A percentile compares a stretch with the other conserved stretches of the same genome.
These are phyloP conservation scores for Caenorhabditis remanei DNA, from an alignment of 1,140 invertebrate species.

Conservation along the genomic window DNA sequence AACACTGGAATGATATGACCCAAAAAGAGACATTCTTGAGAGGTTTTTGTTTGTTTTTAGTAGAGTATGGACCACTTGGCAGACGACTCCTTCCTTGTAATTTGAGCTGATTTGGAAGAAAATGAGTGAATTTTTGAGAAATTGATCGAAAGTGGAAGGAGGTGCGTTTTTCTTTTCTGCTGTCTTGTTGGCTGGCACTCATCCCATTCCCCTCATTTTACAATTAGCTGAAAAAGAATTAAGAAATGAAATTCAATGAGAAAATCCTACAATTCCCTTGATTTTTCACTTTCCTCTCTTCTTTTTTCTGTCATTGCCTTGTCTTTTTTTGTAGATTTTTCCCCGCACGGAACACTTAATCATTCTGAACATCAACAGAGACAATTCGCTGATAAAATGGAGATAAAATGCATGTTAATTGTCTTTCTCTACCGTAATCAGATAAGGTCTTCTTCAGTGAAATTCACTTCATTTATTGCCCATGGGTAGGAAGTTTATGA, in stretches of 20 bases:
- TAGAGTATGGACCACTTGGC: background rate
- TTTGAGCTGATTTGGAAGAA: background rate
- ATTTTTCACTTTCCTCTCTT: too few species aligned
- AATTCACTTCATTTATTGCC: background rate
- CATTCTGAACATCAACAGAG: background rate
- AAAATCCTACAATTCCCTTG: too few species aligned
- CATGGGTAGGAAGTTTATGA: background rate
- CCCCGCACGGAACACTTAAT: conserved; percentile 3
- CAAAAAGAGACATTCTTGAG: background rate
- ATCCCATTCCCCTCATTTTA: too few species aligned
- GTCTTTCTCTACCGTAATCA: conserved; percentile 6
- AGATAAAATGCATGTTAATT: conserved; percentile 35
- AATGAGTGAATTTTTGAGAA: background rate
- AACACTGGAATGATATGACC: background rate
- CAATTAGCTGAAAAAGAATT: background rate
- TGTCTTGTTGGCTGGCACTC: background rate
- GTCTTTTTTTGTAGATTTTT: background rate
- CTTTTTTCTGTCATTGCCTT: too few species aligned
- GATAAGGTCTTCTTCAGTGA: background rate
- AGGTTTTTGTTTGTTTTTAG: conserved; percentile 7
- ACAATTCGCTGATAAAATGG: background rate
- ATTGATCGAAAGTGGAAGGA: background rate
- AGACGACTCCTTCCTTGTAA: background rate
- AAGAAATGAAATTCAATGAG: too few species aligned
- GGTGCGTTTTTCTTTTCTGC: background rate